These are phyloP conservation scores for Pachliopta kotzebuea DNA, from an alignment of 2,888 invertebrate genomes.

Conservation along the genomic window DNA sequence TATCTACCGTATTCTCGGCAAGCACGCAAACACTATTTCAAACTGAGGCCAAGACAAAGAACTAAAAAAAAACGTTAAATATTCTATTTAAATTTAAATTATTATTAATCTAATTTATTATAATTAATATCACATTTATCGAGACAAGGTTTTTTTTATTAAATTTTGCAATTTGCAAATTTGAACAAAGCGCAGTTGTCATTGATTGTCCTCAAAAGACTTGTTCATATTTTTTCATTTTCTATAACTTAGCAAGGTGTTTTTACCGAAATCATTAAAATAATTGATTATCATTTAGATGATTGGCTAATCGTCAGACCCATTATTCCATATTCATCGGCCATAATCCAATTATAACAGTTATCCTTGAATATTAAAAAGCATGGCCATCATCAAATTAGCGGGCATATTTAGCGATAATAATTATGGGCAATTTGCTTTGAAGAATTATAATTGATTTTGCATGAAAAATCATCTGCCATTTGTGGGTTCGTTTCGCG, in stretches of 20 bases:
- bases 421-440: slow-evolving; percentile 33
- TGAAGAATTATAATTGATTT: slow-evolving; percentile 44
- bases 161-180: background rate
- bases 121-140: background rate
- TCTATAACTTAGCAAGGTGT: background rate
- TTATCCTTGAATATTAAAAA: slow-evolving; percentile 26
- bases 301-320: slow-evolving; percentile 17
- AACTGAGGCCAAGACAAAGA: too few species aligned
- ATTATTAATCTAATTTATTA: background rate
- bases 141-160: background rate
- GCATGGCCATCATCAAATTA: slow-evolving; percentile 32
- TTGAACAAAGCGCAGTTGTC: background rate
- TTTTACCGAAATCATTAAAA: slow-evolving; percentile 4
- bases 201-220: background rate
- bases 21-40: too few species aligned
- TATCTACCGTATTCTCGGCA: too few species aligned
- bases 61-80: too few species aligned
- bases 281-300: slow-evolving; percentile 16
- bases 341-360: slow-evolving; percentile 23
- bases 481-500: slow-evolving; percentile 9
- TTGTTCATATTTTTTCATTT: slow-evolving; percentile 2
- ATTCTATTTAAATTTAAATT: too few species aligned
- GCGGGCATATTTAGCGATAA: slow-evolving; percentile 28
- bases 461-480: slow-evolving; percentile 19
- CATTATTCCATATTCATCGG: slow-evolving; percentile 25